These are phyloP conservation scores for Ceratina australensis DNA, from an alignment of 1,140 invertebrate genomes.

Conservation along the genomic window DNA sequence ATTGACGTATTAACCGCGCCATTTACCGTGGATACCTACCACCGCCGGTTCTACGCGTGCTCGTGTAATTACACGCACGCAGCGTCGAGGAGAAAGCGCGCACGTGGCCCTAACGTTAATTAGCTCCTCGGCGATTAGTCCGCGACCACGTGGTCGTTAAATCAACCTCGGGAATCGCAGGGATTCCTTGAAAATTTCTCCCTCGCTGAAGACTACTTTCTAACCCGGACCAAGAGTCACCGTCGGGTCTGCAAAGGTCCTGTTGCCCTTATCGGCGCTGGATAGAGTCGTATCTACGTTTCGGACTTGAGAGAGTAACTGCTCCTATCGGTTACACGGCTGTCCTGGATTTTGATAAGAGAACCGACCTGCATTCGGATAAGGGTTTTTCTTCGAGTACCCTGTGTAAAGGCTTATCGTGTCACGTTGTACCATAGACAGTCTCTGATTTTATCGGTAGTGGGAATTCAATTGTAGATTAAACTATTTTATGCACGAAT, in stretches of 20 bases:
- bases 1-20: conserved; percentile 10
- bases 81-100: conserved; percentile 62
- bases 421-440: conserved; percentile 7
- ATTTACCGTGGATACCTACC: neutral
- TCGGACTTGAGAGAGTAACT: conserved; percentile 23
- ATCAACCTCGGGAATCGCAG: conserved; percentile 53
- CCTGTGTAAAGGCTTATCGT: conserved; percentile 19
- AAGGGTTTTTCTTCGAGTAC: neutral
- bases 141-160: conserved; percentile 60
- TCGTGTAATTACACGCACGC: conserved; percentile 33
- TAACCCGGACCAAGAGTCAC: conserved; percentile 23
- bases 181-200: conserved; percentile 49
- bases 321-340: conserved; percentile 33
- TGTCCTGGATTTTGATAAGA: conserved; percentile 17
- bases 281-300: conserved; percentile 28
- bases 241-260: conserved; percentile 31
- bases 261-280: conserved; percentile 33
- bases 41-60: neutral
- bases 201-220: conserved; percentile 42
- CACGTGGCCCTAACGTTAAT: conserved; percentile 68
- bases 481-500: too few species aligned
- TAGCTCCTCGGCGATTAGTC: conserved; percentile 58
- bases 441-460: conserved; percentile 3
- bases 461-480: neutral
- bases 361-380: neutral